Conservation (phyloP, 1,140 invertebrate species). For the Temnothorax longispinosus region DNA sequence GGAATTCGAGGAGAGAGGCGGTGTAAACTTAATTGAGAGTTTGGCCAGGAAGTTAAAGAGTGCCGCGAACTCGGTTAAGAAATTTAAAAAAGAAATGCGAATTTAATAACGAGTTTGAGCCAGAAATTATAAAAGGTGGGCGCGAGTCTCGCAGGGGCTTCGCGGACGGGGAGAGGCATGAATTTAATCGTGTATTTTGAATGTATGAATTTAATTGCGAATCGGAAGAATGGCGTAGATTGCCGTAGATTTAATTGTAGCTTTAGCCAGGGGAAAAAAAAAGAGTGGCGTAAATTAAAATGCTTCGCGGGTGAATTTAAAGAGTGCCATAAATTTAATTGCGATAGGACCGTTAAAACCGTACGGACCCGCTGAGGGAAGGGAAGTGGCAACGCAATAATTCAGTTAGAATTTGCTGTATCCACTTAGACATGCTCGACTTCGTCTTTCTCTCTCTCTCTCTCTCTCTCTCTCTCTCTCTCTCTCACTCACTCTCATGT, state of each 20-base stretch:
- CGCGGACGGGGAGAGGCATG: not conserved
- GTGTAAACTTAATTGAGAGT: conserved; percentile 24
- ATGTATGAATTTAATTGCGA: conserved; percentile 33
- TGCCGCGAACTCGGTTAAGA: conserved; percentile 13
- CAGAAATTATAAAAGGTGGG: not conserved
- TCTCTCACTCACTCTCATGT: conserved; percentile 28
- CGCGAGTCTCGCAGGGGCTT: not conserved
- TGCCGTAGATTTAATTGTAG: conserved; percentile 36
- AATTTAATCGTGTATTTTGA: conserved; percentile 36
- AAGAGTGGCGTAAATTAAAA: conserved; percentile 24
- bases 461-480: conserved; percentile 5
- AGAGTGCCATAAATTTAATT: conserved; percentile 50
- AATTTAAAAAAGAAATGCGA: not conserved
- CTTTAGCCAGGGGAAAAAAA: not conserved
- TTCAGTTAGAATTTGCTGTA: conserved; percentile 40
- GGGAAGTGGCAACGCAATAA: conserved; percentile 29
- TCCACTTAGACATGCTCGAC: conserved; percentile 49
- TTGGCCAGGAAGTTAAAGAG: conserved; percentile 5
- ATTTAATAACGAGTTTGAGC: conserved; percentile 13
- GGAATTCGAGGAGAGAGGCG: not conserved
- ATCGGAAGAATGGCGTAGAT: conserved; percentile 3
- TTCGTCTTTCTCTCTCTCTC: conserved; percentile 12
- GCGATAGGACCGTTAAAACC: conserved; percentile 22
- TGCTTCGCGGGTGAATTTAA: conserved; percentile 12
- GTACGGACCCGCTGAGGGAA: not conserved